phyloP scores from a whole-genome alignment of 1,140 invertebrate genomes.

The Solenopsis fugax region DNA sequence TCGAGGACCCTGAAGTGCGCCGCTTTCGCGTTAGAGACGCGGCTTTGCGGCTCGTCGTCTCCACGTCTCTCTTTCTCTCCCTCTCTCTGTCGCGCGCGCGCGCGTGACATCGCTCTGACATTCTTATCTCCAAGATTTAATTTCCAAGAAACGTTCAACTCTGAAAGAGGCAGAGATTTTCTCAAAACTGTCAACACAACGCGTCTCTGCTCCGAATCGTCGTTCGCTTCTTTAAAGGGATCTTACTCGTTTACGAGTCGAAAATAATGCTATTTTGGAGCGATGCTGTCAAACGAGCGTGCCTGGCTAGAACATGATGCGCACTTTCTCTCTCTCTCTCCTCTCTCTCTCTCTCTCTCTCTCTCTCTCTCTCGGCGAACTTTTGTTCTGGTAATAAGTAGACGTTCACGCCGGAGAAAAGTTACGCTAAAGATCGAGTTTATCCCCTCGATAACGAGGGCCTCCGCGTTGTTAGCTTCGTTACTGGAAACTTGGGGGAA shows the following conservation, averaged over 20 bases:
- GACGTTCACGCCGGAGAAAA: background rate
- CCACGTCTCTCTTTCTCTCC: no score
- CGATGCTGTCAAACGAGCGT: background rate
- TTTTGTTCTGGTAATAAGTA: constrained; percentile 18
- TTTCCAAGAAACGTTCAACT: background rate
- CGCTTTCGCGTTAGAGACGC: background rate
- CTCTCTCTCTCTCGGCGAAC: background rate
- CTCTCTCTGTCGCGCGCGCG: no score
- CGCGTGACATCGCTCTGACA: no score
- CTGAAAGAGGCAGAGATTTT: background rate
- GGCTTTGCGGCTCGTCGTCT: background rate
- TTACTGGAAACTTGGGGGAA: constrained; percentile 39
- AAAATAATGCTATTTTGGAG: constrained; percentile 9
- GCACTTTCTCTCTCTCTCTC: constrained; percentile 20
- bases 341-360: constrained; percentile 22
- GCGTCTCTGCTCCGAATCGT: background rate
- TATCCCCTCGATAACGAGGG: background rate
- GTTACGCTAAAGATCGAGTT: constrained; percentile 36
- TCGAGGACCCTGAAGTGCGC: background rate
- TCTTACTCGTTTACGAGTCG: background rate
- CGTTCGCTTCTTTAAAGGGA: background rate
- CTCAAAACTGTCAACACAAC: background rate
- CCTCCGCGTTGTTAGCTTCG: constrained; percentile 31
- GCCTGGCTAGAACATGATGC: background rate
- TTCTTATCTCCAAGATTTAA: background rate